Conservation (phyloP, 92 coral and sea anemone species). For the Anthopleura xanthogrammica region DNA sequence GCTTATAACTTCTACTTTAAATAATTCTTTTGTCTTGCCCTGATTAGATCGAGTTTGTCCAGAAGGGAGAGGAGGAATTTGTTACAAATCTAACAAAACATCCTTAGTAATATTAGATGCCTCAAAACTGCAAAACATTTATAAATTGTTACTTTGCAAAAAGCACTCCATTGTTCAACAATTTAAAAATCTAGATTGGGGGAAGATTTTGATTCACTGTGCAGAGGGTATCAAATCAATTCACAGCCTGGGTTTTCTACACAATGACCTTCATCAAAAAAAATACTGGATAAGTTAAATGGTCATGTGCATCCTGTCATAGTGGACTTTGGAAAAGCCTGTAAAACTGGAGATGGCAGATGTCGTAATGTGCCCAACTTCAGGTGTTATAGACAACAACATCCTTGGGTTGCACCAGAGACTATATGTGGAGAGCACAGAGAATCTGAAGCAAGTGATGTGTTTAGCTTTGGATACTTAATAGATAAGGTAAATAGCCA, state of each 20-base stretch:
- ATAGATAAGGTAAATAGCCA: conserved; percentile 28
- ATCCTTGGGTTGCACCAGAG: conserved; percentile 55
- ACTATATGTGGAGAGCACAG: conserved; percentile 39
- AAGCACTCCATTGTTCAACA: conserved; percentile 6
- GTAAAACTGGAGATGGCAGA: conserved; percentile 21
- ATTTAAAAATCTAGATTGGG: conserved; percentile 17
- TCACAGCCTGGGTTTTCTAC: conserved; percentile 27
- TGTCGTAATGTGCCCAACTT: conserved; percentile 30
- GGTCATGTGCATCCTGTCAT: conserved; percentile 40
- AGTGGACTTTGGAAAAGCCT: conserved; percentile 37
- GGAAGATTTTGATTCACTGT: conserved; percentile 22
- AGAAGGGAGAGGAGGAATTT: too few relatives aligned
- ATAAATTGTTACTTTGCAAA: conserved; percentile 24
- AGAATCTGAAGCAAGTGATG: conserved; percentile 41
- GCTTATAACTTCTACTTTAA: too few relatives aligned
- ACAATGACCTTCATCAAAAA: conserved; percentile 39
- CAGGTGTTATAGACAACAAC: conserved; percentile 20
- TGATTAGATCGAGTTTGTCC: too few relatives aligned
- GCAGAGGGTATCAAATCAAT: conserved; percentile 27
- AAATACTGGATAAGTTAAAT: conserved; percentile 42
- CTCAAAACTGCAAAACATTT: too few relatives aligned
- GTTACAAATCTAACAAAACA: too few relatives aligned
- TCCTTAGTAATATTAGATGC: too few relatives aligned
- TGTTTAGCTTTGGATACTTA: conserved; percentile 33
- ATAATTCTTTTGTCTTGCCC: too few relatives aligned